Base-by-base conservation (phyloP, 1,140 invertebrate genomes). In the Proctacanthus coquilletti region DNA sequence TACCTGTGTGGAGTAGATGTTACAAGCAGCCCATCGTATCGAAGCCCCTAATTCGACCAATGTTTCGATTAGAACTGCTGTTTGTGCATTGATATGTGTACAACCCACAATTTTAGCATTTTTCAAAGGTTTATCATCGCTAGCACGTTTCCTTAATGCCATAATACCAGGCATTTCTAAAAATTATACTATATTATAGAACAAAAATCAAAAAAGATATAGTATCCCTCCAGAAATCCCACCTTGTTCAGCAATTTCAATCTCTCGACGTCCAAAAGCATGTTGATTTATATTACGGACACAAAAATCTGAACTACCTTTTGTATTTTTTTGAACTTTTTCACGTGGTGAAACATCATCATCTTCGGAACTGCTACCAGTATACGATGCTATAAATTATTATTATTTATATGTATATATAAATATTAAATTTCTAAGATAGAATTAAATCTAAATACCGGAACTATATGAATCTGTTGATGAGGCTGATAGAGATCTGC, bases 1-100 rank as follows among this genome's bases (percentile, higher is more conserved):
- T 37, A 58, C 76, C 66, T 94, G 92, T 5, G 93, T 97, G 25
- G 92, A 97, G 63, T 95, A 97, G 47, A 98, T 98, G 65, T 98
- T 98, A 61, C 93, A 98, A 5, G 92, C 89, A 1, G 89, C 80
- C 92, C 92, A 96, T 55, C 92, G 71, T 0, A 95, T 78, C 45
- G 84, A 79, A 10, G 92, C 92, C 0, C 92, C 93, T 10, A 96
- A 65, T 36, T 86, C 80, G 2, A 78, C 75, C 18, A 97, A 62
- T 0, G 92, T 96, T 63, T 98, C 92, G 38, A 97, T 88, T 23
- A 98, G 64, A 40, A 96, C 92, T 10, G 93, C 93, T 2, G 92
- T 97, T 65, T 97, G 93, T 35, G 92, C 92, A 63, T 94, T 97
- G 47, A 98, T 94, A 63, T 97, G 93, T 34, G 91, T 96, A 62